A percentile compares a stretch with the other conserved stretches of the same genome.
Evolutionary conservation across 2,888 invertebrate genomes (phyloP).

Genomic region (Drosophila quinaria): DNA sequence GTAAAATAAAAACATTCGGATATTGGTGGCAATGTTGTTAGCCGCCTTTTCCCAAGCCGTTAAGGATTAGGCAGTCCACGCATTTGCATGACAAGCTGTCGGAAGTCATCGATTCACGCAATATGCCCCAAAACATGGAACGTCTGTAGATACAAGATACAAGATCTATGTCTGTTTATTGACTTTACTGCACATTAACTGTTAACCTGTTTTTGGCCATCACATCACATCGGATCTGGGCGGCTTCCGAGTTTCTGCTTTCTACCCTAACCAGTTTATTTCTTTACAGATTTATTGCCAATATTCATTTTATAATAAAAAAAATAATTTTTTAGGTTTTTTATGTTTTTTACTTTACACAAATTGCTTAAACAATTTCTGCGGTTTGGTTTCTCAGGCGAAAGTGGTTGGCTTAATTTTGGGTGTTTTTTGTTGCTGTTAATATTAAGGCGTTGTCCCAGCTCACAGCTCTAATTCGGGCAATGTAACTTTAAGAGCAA

Average conservation of each 20-base stretch:
- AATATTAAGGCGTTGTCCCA: constrained; percentile 68
- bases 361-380: constrained; percentile 68
- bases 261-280: constrained; percentile 75
- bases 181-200: constrained; percentile 33
- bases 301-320: constrained; percentile 54
- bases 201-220: constrained; percentile 48
- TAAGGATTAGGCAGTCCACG: constrained; percentile 56
- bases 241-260: constrained; percentile 62
- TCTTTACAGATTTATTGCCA: constrained; percentile 71
- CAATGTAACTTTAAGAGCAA: constrained; percentile 52
- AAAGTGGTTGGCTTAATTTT: constrained; percentile 69
- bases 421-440: constrained; percentile 29
- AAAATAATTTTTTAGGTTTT: constrained; percentile 9
- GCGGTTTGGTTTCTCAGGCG: constrained; percentile 62
- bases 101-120: constrained; percentile 73
- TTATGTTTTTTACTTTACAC: constrained; percentile 53
- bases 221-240: constrained; percentile 25
- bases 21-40: constrained; percentile 36
- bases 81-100: constrained; percentile 78
- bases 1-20: constrained; percentile 14
- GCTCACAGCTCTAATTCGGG: constrained; percentile 46
- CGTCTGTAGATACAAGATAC: constrained; percentile 30
- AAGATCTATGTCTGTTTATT: constrained; percentile 49
- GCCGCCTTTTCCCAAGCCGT: constrained; percentile 21
- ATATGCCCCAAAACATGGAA: constrained; percentile 55